Evolutionary conservation across 2,888 invertebrate genomes (phyloP).

Genomic region (Amphipoea lucens): DNA sequence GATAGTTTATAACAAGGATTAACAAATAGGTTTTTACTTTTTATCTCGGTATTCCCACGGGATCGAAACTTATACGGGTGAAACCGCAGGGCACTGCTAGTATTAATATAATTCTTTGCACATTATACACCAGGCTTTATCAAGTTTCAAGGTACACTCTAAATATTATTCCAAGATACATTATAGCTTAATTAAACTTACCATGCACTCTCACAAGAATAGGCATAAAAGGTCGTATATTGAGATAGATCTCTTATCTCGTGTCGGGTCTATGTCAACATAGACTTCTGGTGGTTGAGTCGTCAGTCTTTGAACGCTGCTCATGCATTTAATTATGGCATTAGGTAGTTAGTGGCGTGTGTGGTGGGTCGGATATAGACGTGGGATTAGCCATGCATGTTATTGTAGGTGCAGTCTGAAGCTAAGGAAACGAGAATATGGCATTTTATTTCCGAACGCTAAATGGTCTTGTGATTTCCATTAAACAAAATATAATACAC

Average conservation of each 20-base stretch:
- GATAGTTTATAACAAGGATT: too few relatives aligned
- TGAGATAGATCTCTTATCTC: background rate
- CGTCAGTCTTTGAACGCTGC: constrained; percentile 32
- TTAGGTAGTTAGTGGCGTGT: background rate
- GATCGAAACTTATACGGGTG: background rate
- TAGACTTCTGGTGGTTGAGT: constrained; percentile 5
- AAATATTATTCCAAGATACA: constrained; percentile 53
- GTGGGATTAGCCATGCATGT: background rate
- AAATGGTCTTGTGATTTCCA: background rate
- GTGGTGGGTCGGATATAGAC: background rate
- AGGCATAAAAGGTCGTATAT: background rate
- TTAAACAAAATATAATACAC: background rate
- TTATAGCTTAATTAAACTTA: constrained; percentile 50
- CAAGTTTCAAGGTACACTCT: constrained; percentile 43
- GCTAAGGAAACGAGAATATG: background rate
- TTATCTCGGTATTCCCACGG: background rate
- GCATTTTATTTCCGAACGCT: background rate
- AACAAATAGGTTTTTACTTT: too few relatives aligned
- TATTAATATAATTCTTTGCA: background rate
- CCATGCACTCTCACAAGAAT: constrained; percentile 21
- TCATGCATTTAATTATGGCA: constrained; percentile 50
- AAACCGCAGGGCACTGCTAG: background rate
- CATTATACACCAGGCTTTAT: constrained; percentile 18
- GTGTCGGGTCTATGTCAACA: constrained; percentile 29
- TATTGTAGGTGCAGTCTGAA: background rate